These are phyloP conservation scores for Eupithecia subumbrata DNA, from an alignment of 2,888 invertebrate genomes.

Conservation along the genomic window DNA sequence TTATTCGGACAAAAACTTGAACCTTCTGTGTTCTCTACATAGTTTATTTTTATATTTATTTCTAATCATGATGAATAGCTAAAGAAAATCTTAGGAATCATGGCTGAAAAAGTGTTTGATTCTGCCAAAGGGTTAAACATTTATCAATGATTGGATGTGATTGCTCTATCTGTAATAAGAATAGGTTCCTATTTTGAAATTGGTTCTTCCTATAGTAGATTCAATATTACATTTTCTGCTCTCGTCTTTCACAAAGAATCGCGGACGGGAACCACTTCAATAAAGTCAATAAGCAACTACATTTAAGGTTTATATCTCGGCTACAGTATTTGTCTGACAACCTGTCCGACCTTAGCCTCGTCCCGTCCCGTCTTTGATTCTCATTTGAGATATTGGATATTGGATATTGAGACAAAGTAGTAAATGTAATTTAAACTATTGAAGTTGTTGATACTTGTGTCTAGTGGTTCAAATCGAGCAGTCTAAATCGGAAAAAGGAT, in stretches of 20 bases:
- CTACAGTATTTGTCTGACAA: neutral
- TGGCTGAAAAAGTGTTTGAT: neutral
- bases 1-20: slow-evolving; percentile 4
- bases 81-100: neutral
- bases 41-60: neutral
- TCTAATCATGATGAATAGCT: neutral
- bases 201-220: neutral
- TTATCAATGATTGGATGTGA: neutral
- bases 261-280: neutral
- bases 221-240: slow-evolving; percentile 1
- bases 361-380: neutral
- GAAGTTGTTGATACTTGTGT: neutral
- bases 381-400: slow-evolving; percentile 6
- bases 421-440: neutral
- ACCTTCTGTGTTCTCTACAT: neutral
- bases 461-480: neutral
- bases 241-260: neutral
- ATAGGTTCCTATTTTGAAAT: neutral
- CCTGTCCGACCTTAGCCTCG: neutral
- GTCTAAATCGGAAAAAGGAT: neutral
- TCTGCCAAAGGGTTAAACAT: neutral
- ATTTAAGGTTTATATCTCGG: neutral
- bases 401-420: neutral
- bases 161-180: neutral
- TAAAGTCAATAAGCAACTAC: slow-evolving; percentile 5